Evolutionary conservation across 2,113 vertebrate species (phyloP).

Genomic region (Monopterus albus): DNA sequence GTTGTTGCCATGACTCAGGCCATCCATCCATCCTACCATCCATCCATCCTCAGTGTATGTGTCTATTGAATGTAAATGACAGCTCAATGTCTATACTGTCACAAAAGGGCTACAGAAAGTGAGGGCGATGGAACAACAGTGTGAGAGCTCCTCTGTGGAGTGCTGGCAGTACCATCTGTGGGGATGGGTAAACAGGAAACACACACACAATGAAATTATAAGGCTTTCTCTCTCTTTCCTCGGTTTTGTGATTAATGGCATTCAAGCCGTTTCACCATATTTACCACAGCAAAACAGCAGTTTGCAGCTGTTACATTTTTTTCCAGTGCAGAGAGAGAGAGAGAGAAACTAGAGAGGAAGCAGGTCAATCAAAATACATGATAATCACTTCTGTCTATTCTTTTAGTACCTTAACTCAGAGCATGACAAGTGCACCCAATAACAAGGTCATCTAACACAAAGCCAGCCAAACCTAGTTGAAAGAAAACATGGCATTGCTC

Average conservation of each 20-base stretch:
- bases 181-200: conserved; percentile 74
- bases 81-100: conserved; percentile 73
- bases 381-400: conserved; percentile 31
- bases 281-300: conserved; percentile 72
- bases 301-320: conserved; percentile 79
- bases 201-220: conserved; percentile 74
- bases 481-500: conserved; percentile 7
- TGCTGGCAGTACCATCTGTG: conserved; percentile 71
- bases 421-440: conserved; percentile 13
- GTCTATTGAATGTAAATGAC: conserved; percentile 79
- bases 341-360: not conserved
- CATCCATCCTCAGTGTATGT: conserved; percentile 65
- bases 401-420: conserved; percentile 31
- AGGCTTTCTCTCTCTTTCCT: conserved; percentile 55
- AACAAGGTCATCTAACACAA: conserved; percentile 42
- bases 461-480: conserved; percentile 26
- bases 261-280: conserved; percentile 80
- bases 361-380: conserved; percentile 25
- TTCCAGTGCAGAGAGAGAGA: conserved; percentile 13
- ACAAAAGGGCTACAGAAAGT: conserved; percentile 80
- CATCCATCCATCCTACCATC: conserved; percentile 65
- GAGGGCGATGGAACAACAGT: conserved; percentile 64
- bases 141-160: conserved; percentile 63
- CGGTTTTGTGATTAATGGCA: conserved; percentile 78
- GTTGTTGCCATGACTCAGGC: conserved; percentile 75